A percentile compares a stretch with the other conserved stretches of the same genome.
phyloP scores from a whole-genome alignment of 2,113 vertebrate species.

The Menura novaehollandiae region DNA sequence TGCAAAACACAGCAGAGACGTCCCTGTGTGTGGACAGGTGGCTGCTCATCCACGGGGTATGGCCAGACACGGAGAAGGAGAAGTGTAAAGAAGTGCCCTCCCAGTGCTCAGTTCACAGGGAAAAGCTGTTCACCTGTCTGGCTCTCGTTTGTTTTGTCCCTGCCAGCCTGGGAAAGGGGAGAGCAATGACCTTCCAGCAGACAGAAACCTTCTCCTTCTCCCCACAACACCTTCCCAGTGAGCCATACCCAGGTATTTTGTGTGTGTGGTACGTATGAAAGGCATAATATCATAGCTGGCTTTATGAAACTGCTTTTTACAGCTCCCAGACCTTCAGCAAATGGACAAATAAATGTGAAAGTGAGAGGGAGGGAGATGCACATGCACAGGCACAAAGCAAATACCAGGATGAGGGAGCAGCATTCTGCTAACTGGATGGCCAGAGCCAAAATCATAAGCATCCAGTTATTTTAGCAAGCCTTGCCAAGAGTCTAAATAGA shows the following conservation, averaged over 20 bases:
- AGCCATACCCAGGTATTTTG: not conserved
- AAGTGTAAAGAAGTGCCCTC: not conserved
- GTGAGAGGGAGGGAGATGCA: not conserved
- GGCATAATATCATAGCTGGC: not conserved
- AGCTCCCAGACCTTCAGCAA: not conserved
- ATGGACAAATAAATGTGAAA: not conserved
- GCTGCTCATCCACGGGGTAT: not conserved
- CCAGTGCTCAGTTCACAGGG: not conserved
- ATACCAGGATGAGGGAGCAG: not conserved
- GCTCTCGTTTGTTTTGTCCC: not conserved
- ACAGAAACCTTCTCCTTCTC: not conserved
- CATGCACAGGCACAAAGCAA: not conserved
- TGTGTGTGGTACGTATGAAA: not conserved
- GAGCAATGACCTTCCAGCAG: not conserved
- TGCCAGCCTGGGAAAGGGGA: not conserved
- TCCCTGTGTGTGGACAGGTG: not conserved
- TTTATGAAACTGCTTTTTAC: not conserved
- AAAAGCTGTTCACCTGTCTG: not conserved
- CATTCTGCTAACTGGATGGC: not conserved
- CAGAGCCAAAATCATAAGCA: slow-evolving; percentile 34
- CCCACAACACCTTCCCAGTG: not conserved
- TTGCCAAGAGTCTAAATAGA: slow-evolving; percentile 32
- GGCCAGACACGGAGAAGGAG: not conserved
- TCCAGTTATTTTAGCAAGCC: not conserved
- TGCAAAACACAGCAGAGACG: not conserved